Evolutionary conservation across 1,140 invertebrate species (phyloP).

Genomic region (Drosophila bocki): DNA sequence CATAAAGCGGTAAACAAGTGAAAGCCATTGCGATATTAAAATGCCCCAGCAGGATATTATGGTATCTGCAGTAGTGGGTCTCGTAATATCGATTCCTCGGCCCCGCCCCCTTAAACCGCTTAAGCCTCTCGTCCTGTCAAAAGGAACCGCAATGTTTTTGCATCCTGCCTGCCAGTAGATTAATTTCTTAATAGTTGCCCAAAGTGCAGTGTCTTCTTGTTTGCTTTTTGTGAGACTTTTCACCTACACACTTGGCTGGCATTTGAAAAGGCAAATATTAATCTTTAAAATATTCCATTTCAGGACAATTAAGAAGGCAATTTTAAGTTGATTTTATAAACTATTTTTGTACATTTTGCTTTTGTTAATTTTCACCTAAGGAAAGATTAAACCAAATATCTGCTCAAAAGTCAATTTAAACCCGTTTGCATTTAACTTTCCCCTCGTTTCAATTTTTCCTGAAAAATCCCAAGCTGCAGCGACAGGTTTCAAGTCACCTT

Average conservation of each 20-base stretch:
- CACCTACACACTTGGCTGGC: conserved; percentile 1
- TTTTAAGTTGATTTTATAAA: not conserved
- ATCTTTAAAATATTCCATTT: not conserved
- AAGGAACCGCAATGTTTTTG: conserved; percentile 37
- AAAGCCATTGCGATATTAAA: conserved; percentile 60
- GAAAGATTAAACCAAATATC: too few species aligned
- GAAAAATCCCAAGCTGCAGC: not conserved
- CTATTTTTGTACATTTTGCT: not conserved
- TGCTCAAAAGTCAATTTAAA: not conserved
- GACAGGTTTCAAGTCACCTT: conserved; percentile 13
- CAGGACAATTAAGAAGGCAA: not conserved
- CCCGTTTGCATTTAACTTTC: not conserved
- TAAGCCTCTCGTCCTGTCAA: conserved; percentile 17
- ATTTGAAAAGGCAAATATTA: conserved; percentile 15
- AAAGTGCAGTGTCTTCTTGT: not conserved
- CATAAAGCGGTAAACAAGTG: conserved; percentile 63
- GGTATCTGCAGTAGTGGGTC: conserved; percentile 25
- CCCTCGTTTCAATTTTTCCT: too few species aligned
- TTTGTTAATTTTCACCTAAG: not conserved
- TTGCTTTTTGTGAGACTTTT: conserved; percentile 13
- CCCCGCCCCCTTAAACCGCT: conserved; percentile 21
- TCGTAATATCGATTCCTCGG: conserved; percentile 14
- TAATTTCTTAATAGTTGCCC: conserved; percentile 28
- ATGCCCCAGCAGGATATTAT: conserved; percentile 50
- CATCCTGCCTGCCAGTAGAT: conserved; percentile 17